phyloP scores from a whole-genome alignment of 2,797 vertebrate genomes.

The Sardinella longiceps region DNA sequence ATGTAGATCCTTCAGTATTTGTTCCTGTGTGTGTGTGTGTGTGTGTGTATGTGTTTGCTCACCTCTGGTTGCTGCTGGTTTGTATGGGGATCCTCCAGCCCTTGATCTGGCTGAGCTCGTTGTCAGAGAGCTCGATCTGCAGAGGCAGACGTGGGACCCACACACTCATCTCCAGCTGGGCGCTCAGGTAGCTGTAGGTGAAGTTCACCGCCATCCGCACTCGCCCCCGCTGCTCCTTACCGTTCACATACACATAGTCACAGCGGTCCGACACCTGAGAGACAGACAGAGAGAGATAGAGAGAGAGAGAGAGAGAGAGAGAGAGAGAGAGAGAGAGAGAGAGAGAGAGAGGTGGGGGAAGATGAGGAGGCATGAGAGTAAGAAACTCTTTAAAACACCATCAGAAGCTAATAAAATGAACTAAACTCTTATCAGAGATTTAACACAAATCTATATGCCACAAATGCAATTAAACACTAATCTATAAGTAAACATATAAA shows the following conservation, averaged over 20 bases:
- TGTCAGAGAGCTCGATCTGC: constrained; percentile 85
- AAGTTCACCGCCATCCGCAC: constrained; percentile 78
- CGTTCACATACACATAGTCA: constrained; percentile 85
- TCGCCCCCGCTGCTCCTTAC: constrained; percentile 85
- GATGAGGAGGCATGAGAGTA: neutral
- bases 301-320: neutral
- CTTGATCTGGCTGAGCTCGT: constrained; percentile 85
- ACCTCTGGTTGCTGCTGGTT: constrained; percentile 83
- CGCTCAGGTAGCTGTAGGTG: constrained; percentile 79
- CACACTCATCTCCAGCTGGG: constrained; percentile 78
- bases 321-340: neutral
- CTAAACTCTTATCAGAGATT: too few species aligned
- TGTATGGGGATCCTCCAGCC: constrained; percentile 81
- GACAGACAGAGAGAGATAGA: neutral
- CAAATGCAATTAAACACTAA: too few species aligned
- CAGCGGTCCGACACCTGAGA: constrained; percentile 82
- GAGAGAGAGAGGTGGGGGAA: neutral
- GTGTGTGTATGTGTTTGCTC: constrained; percentile 41
- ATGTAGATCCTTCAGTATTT: too few species aligned
- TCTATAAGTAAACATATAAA: too few species aligned
- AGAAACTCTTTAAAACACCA: too few species aligned
- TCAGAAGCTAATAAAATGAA: too few species aligned
- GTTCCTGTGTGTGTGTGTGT: neutral
- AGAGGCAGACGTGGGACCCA: constrained; percentile 85
- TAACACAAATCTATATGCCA: too few species aligned